A percentile compares a stretch with the other conserved stretches of the same genome.
Evolutionary conservation across 1,140 invertebrate genomes (phyloP).

Genomic region (Harpegnathos saltator): DNA sequence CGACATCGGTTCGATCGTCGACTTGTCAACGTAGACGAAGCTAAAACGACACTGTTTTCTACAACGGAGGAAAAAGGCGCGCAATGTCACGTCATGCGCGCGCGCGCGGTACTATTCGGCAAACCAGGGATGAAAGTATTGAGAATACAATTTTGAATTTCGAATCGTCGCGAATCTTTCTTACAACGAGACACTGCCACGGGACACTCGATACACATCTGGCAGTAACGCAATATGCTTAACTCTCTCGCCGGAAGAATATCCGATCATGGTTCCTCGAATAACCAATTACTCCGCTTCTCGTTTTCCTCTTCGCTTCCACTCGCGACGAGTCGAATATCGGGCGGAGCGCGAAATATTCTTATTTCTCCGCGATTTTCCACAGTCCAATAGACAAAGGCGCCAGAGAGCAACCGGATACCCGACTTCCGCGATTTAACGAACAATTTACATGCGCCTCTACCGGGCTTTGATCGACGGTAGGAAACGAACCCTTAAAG

Average conservation of each 20-base stretch:
- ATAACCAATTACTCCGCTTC: slow-evolving; percentile 46
- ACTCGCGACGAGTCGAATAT: slow-evolving; percentile 13
- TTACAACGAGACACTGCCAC: not conserved
- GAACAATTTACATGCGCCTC: slow-evolving; percentile 53
- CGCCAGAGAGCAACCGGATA: slow-evolving; percentile 24
- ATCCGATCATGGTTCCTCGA: slow-evolving; percentile 49
- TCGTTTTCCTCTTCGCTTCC: slow-evolving; percentile 23
- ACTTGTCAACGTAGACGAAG: no score
- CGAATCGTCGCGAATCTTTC: not conserved
- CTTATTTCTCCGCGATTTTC: slow-evolving; percentile 33
- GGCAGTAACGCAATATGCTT: slow-evolving; percentile 8
- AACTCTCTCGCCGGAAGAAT: slow-evolving; percentile 11
- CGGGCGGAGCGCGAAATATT: slow-evolving; percentile 21
- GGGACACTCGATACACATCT: slow-evolving; percentile 6
- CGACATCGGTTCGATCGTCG: no score
- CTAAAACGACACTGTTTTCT: not conserved
- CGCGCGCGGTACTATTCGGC: no score
- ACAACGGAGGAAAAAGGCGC: not conserved
- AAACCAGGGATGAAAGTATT: not conserved
- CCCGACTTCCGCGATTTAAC: slow-evolving; percentile 54
- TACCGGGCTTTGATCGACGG: slow-evolving; percentile 48
- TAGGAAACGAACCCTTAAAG: slow-evolving; percentile 26
- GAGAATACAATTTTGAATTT: not conserved
- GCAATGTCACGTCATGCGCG: not conserved
- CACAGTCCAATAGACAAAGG: slow-evolving; percentile 47